phyloP scores from a whole-genome alignment of 1,140 invertebrate species.

The Protaetia brevitarsis region DNA sequence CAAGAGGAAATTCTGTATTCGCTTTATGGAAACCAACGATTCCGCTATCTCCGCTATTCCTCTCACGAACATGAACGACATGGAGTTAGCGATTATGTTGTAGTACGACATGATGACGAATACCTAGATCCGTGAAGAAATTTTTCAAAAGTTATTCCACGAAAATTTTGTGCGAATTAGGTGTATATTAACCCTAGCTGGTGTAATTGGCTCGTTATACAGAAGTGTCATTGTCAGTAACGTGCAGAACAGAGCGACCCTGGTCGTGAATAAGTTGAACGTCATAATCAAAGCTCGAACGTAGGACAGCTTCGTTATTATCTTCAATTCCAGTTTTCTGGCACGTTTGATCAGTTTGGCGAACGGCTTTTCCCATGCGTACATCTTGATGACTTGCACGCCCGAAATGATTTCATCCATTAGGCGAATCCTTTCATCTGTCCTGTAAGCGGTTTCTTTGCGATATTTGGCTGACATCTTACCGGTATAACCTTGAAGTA shows the following conservation, averaged over 20 bases:
- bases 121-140: no score
- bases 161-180: no score
- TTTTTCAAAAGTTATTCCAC: no score
- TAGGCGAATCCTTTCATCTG: conserved; percentile 70
- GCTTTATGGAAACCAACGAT: conserved; percentile 58
- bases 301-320: conserved; percentile 63
- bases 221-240: conserved; percentile 59
- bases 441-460: conserved; percentile 62
- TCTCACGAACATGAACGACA: conserved; percentile 69
- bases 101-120: conserved; percentile 67
- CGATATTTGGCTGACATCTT: conserved; percentile 64
- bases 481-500: conserved; percentile 60
- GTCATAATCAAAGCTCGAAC: conserved; percentile 71
- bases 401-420: conserved; percentile 78
- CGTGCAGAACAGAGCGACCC: conserved; percentile 63
- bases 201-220: conserved; percentile 52
- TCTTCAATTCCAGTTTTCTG: conserved; percentile 58
- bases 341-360: conserved; percentile 58
- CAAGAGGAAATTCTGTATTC: conserved; percentile 56
- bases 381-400: conserved; percentile 78
- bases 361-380: conserved; percentile 74
- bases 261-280: conserved; percentile 67
- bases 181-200: conserved; percentile 52
- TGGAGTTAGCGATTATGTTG: conserved; percentile 59
- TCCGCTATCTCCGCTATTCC: conserved; percentile 64